These are phyloP conservation scores for Anastatus disparis DNA, from an alignment of 1,140 invertebrate genomes.

Conservation along the genomic window DNA sequence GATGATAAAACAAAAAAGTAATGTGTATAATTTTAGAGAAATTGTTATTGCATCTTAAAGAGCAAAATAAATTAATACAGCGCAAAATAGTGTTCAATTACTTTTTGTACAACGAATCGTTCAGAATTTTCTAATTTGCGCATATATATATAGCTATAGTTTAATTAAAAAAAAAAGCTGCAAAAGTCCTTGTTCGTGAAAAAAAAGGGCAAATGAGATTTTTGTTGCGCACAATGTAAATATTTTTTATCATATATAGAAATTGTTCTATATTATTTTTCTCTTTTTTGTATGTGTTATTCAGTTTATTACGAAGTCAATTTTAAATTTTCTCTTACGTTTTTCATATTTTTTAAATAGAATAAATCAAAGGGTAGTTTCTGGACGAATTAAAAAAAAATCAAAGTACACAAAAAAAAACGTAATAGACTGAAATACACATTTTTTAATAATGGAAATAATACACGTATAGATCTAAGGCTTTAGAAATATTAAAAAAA, in stretches of 20 bases:
- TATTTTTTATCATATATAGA: slow-evolving; percentile 45
- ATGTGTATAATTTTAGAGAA: slow-evolving; percentile 23
- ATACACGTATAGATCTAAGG: slow-evolving; percentile 25
- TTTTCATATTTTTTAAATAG: too few relatives aligned
- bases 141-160: not conserved
- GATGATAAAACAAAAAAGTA: slow-evolving; percentile 1
- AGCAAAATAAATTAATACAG: not conserved
- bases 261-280: too few relatives aligned
- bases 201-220: slow-evolving; percentile 27
- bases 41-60: slow-evolving; percentile 23
- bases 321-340: slow-evolving; percentile 1
- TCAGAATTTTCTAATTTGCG: not conserved
- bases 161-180: not conserved
- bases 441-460: slow-evolving; percentile 19
- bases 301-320: slow-evolving; percentile 38
- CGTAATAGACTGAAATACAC: slow-evolving; percentile 38
- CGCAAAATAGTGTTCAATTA: slow-evolving; percentile 8
- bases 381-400: too few relatives aligned
- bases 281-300: too few relatives aligned
- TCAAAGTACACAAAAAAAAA: slow-evolving; percentile 10
- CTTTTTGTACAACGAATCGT: slow-evolving; percentile 17
- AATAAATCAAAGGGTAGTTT: slow-evolving; percentile 13
- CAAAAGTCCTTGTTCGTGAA: not conserved
- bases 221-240: slow-evolving; percentile 43
- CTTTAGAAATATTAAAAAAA: slow-evolving; percentile 17